Evolutionary conservation across 2,797 vertebrate genomes (phyloP), one percentile per base, ranked within the genome.

Genomic region (Centropyge bicolor): DNA sequence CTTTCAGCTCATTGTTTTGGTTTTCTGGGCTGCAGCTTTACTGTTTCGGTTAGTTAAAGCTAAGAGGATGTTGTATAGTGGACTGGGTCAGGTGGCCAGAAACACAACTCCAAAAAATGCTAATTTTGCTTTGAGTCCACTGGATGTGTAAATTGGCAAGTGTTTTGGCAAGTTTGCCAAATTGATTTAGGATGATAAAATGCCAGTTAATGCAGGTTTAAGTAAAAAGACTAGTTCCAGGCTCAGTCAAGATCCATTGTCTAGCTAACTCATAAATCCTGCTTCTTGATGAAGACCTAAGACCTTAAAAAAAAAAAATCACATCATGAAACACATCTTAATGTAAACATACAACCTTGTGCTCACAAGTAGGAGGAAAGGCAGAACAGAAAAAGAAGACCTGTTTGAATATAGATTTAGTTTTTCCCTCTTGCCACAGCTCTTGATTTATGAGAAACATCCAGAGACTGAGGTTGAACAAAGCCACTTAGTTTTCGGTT

Each of bases 381-480:
- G 12, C 11, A 49, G 0, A 59, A 22, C n/a, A 12, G 11, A 43
- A 12, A 73, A 55, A 63, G 17, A 68, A 10, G 2, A 17, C 19
- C 45, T 27, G 43, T 35, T 17, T 41, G 27, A 75, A 43, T 38
- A 11, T 19, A 11, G 31, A 24, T 70, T 64, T 5, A 73, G 35
- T 31, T 59, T 76, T 80, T 51, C n/a, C 61, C 24, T 19, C 14
- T 57, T 22, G 2, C 24, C 66, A 67, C 12, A 69, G 35, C 38
- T 63, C 60, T 55, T 82, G 35, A 63, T 61, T 74, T 61, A 22
- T 43, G 2, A 41, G 59, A 61, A 76, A 61, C 45, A 80, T 61
- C 61, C 35, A 52, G 22, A 56, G 43, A 6, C 6, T 38, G 59
- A 68, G 40, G 76, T 36, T 65, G 13, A 83, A 67, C 57, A 67